Percentiles rank a stretch among this genome's conserved stretches.
These are phyloP conservation scores for Xylota sylvarum DNA, from an alignment of 2,888 invertebrate species.

Conservation along the genomic window DNA sequence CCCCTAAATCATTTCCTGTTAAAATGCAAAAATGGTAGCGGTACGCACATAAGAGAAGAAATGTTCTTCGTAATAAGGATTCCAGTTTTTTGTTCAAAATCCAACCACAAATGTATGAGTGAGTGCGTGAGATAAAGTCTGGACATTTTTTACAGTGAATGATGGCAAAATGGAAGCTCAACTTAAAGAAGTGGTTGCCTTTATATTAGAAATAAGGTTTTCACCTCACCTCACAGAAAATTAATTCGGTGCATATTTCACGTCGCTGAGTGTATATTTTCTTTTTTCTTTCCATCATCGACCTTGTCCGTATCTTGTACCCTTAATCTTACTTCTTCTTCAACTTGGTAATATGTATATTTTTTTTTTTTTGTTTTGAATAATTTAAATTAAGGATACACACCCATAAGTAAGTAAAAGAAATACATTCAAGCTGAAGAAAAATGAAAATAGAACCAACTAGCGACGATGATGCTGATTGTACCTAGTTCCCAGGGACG, in stretches of 20 bases:
- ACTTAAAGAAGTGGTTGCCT: neutral
- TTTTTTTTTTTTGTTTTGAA: neutral
- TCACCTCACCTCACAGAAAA: neutral
- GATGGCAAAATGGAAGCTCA: neutral
- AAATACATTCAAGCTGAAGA: neutral
- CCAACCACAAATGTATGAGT: conserved; percentile 6
- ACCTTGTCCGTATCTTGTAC: neutral
- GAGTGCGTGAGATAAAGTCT: neutral
- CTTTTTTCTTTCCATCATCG: neutral
- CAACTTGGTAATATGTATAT: neutral
- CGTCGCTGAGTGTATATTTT: neutral
- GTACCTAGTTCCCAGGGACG: neutral
- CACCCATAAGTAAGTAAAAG: neutral
- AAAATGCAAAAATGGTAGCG: conserved; percentile 1
- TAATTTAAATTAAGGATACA: conserved; percentile 12
- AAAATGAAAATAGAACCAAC: neutral
- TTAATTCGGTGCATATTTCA: neutral
- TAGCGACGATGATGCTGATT: neutral
- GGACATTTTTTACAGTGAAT: neutral
- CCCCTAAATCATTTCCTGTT: conserved; percentile 17
- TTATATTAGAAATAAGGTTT: neutral
- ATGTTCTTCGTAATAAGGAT: conserved; percentile 8
- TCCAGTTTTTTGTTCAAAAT: conserved; percentile 14
- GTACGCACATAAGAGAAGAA: neutral
- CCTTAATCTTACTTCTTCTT: neutral